Evolutionary conservation across 2,113 vertebrate species (phyloP).

Genomic region (Odocoileus virginianus): DNA sequence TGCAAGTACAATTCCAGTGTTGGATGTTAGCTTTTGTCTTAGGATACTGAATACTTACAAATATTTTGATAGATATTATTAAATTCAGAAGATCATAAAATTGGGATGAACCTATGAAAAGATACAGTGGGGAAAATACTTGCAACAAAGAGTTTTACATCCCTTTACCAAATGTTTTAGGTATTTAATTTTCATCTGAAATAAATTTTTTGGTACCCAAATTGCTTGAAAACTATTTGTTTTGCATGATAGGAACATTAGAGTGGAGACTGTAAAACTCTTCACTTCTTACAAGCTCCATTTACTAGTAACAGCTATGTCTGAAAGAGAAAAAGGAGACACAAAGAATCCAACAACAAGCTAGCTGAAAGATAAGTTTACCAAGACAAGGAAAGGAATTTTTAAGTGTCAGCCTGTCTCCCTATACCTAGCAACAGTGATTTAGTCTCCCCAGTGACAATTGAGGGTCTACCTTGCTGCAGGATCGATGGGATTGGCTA

Average conservation of each 20-base stretch:
- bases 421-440: background rate
- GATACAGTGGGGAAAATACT: background rate
- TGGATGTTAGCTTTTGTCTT: slow-evolving; percentile 59
- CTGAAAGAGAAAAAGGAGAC: background rate
- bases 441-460: background rate
- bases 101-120: background rate
- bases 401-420: background rate
- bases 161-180: slow-evolving; percentile 10
- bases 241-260: background rate
- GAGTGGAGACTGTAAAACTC: background rate
- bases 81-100: slow-evolving; percentile 62
- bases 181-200: slow-evolving; percentile 21
- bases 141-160: background rate
- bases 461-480: background rate
- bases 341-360: background rate
- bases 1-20: slow-evolving; percentile 63
- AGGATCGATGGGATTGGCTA: background rate
- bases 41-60: slow-evolving; percentile 60
- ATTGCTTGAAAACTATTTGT: background rate
- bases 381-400: background rate
- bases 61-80: slow-evolving; percentile 70
- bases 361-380: background rate
- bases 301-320: background rate
- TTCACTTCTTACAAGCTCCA: background rate
- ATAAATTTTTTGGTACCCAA: background rate